Base-by-base conservation (phyloP, 2,888 invertebrate species). In the Lepidochrysops patricia region DNA sequence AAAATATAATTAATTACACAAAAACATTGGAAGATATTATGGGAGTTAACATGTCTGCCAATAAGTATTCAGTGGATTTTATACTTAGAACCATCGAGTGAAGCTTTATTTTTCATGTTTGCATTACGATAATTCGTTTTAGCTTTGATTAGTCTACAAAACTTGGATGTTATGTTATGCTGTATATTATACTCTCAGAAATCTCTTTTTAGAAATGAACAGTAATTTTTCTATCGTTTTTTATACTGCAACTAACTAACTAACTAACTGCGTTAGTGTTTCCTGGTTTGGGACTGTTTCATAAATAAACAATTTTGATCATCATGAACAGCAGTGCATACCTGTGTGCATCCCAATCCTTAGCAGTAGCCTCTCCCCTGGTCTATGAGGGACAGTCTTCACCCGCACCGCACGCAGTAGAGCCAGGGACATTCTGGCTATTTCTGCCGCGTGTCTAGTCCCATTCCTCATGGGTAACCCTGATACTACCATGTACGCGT, bases 271-370 rank as follows among this genome's bases (percentile, higher is more conserved):
- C n/a, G n/a, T n/a, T n/a, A n/a, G n/a, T n/a, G n/a, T n/a, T n/a
- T n/a, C n/a, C n/a, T n/a, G n/a, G n/a, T n/a, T n/a, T n/a, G 32
- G 32, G 12, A 1, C 32, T 32, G 32, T 32, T 7, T 7, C 7
- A n/a, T n/a, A n/a, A n/a, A n/a, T n/a, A n/a, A n/a, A n/a, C n/a
- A n/a, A 32, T 32, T 1, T 9, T 32, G 6, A 25, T 43, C 5
- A 29, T 29, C n/a, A 19, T 56, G 15, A 27, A 26, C 9, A 9
- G 1, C 26, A 12, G n/a, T 12, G 12, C 32, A 43, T 68, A 93
- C 93, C 95, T 62, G 97, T 94, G 80, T 99, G 98, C 80, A 99
- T 93, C 34, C 98, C 99, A 70, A 99, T 98, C 66, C 99, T 91
- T 4, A 99, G 90, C 71, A 96, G 94, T 50, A 99, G 90, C 66